These are phyloP conservation scores for Sylvia atricapilla DNA, from an alignment of 2,113 vertebrate genomes.

Conservation along the genomic window DNA sequence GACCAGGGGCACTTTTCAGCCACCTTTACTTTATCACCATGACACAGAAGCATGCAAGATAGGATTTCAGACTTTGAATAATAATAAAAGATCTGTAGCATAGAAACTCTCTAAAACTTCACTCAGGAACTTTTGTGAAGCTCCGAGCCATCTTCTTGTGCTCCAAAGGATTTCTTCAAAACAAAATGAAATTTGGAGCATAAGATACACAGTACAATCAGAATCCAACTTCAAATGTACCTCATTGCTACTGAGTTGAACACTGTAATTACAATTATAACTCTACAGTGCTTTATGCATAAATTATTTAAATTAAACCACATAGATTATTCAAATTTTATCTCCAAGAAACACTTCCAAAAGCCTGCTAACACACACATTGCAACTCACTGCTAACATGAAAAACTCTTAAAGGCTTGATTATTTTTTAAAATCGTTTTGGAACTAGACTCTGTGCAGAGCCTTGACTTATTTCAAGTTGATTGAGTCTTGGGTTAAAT, in stretches of 20 bases:
- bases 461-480: conserved; percentile 34
- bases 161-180: conserved; percentile 65
- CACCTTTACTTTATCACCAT: conserved; percentile 67
- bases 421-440: neutral
- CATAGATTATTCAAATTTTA: conserved; percentile 77
- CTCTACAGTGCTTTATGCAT: conserved; percentile 67
- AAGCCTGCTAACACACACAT: conserved; percentile 52
- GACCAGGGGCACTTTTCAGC: conserved; percentile 45
- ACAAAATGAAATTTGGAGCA: conserved; percentile 49
- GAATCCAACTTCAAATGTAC: conserved; percentile 68
- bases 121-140: conserved; percentile 57
- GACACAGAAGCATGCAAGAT: conserved; percentile 67
- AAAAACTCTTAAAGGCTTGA: conserved; percentile 47
- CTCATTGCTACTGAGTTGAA: conserved; percentile 40
- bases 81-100: conserved; percentile 24
- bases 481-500: neutral
- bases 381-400: conserved; percentile 39
- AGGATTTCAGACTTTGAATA: conserved; percentile 69
- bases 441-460: neutral
- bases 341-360: conserved; percentile 73
- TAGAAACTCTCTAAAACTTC: conserved; percentile 65
- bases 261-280: conserved; percentile 75
- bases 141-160: conserved; percentile 44
- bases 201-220: conserved; percentile 44
- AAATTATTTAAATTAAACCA: conserved; percentile 77